Conservation (phyloP, 2,888 invertebrate genomes). For the Lithodes maja region DNA sequence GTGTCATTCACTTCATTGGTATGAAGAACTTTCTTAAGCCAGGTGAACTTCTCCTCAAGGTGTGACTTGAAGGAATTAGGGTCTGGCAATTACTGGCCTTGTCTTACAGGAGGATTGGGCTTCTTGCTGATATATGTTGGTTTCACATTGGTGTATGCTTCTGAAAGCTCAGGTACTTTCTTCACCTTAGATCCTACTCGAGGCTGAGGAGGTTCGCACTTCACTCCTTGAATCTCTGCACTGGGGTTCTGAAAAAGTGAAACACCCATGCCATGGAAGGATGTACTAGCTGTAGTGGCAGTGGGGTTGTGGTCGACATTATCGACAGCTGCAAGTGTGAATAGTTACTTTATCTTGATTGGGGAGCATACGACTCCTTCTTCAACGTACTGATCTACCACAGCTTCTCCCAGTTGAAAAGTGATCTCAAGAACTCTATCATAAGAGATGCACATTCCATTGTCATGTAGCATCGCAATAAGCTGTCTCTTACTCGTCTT, state of each 20-base stretch:
- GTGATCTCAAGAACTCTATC: conserved; percentile 22
- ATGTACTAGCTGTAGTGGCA: conserved; percentile 11
- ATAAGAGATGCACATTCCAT: conserved; percentile 13
- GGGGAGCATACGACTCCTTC: conserved; percentile 15
- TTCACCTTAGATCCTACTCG: not conserved
- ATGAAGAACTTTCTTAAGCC: conserved; percentile 11
- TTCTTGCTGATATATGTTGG: conserved; percentile 34
- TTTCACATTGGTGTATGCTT: conserved; percentile 9
- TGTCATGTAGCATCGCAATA: conserved; percentile 8
- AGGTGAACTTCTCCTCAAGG: conserved; percentile 6
- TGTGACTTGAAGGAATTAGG: conserved; percentile 15
- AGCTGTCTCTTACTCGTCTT: conserved; percentile 21
- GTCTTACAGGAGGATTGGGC: conserved; percentile 7
- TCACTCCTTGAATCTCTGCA: not conserved
- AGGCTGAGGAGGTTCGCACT: not conserved
- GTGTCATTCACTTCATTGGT: conserved; percentile 14
- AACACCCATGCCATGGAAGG: conserved; percentile 8
- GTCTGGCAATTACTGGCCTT: conserved; percentile 12
- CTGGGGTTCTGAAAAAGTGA: conserved; percentile 21
- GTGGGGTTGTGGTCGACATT: conserved; percentile 27
- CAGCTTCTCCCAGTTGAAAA: conserved; percentile 10
- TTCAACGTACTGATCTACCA: conserved; percentile 14
- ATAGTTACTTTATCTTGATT: not conserved
- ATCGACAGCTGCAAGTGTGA: conserved; percentile 16
- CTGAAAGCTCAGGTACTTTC: conserved; percentile 30